Evolutionary conservation across 2,113 vertebrate species (phyloP).

Genomic region (Progne subis): DNA sequence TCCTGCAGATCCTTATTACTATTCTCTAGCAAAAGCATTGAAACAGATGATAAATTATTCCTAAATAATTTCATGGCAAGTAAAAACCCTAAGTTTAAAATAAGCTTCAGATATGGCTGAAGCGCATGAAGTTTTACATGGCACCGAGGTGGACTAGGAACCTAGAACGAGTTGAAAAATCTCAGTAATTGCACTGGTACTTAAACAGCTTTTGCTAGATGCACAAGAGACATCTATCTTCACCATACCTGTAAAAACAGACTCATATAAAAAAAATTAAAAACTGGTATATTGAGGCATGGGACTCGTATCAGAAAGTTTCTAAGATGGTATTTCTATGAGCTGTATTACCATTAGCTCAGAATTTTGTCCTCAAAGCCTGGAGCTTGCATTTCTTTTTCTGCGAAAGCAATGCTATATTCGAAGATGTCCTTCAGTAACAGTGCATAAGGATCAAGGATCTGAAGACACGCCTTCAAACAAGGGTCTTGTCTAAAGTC

Average conservation of each 20-base stretch:
- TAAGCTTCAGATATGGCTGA: neutral
- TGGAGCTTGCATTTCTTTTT: neutral
- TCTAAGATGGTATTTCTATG: neutral
- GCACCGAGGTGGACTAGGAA: neutral
- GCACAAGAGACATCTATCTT: neutral
- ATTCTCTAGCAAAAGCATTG: neutral
- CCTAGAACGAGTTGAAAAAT: neutral
- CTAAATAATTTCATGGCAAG: neutral
- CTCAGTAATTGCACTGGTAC: neutral
- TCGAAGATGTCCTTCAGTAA: neutral
- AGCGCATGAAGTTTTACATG: neutral
- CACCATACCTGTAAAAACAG: neutral
- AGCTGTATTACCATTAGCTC: neutral
- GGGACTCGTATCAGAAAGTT: neutral
- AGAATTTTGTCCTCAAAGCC: neutral
- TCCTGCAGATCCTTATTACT: neutral
- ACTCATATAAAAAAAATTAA: neutral
- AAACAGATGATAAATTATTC: neutral
- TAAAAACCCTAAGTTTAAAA: neutral
- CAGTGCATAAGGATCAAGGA: neutral
- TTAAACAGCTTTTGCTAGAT: neutral
- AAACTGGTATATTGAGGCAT: fast-evolving
- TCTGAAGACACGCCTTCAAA: neutral
- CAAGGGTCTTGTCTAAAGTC: neutral
- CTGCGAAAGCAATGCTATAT: neutral